phyloP scores from a whole-genome alignment of 2,888 invertebrate species.

The Podotricha telesiphe region DNA sequence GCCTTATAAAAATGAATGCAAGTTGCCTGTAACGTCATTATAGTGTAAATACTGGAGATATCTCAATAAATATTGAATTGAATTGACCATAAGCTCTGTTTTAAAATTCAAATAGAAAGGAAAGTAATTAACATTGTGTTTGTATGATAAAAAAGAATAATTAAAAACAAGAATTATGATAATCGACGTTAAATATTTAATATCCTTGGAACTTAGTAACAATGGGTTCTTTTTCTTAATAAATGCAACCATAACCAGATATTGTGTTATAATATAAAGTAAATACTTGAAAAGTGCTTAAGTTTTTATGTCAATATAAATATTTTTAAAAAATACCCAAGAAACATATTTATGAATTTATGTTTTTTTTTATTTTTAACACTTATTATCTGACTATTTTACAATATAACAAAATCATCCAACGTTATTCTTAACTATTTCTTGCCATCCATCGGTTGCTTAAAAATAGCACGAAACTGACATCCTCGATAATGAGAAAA shows the following conservation, averaged over 20 bases:
- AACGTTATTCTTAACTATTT: no score
- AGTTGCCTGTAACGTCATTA: no score
- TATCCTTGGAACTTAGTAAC: neutral
- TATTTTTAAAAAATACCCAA: no score
- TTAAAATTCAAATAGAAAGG: neutral
- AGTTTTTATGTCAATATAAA: neutral
- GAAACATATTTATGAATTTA: neutral
- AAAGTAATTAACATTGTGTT: neutral
- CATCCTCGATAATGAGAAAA: no score
- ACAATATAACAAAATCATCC: no score
- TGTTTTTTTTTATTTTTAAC: no score
- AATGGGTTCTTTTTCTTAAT: neutral
- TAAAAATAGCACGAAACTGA: no score
- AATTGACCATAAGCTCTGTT: neutral
- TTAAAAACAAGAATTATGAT: constrained; percentile 1
- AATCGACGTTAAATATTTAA: neutral
- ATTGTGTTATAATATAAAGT: neutral
- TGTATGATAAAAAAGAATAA: constrained; percentile 13
- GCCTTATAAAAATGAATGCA: no score
- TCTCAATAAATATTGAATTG: no score
- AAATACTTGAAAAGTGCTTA: neutral
- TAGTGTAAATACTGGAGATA: no score
- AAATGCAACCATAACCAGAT: neutral
- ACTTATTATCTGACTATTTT: no score
- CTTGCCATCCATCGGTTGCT: no score